Base-by-base conservation (phyloP, 2,113 vertebrate species). In the Acanthochromis polyacanthus region DNA sequence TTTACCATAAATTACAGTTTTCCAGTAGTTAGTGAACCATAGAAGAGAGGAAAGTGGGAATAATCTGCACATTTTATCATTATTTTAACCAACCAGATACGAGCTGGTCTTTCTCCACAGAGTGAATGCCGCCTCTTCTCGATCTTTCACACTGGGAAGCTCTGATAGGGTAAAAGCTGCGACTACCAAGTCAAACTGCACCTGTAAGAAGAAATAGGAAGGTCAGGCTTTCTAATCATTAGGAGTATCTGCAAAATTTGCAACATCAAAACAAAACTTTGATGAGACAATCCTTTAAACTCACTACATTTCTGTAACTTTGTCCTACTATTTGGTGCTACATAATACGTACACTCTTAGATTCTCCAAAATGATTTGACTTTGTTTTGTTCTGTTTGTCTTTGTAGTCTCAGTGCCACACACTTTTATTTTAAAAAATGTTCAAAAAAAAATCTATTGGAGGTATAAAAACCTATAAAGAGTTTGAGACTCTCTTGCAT, bases 51-150 rank as follows among this genome's bases (percentile, higher is more conserved):
- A 43, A 43, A 14, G 40, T 15, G 40, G 38, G 12, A 7, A 43
- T 4, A 1, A 43, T 43, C 40, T 43, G 12, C 14, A 1, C 8
- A 32, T 63, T 55, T 16, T 20, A 10, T 28, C 2, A 4, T 11
- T 30, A 6, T 69, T 71, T 70, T 12, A 63, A 87, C 94, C 88
- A 11, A 98, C 96, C 93, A 98, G 91, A 67, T 96, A 97, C 3
- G 82, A 88, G 82, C 86, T 80, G 0, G 96, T 97, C 89, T 97
- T 98, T 4, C 96, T 96, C 97, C 97, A 97, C 60, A 98, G 91
- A 2, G 94, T 96, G n/a, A 90, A 78, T 48, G 95, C 75, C 0
- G 87, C 85, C 0, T 94, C 93, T 12, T 82, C 58, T 25, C 96
- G 83, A 5, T 95, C 93, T 5, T 88, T 85, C 22, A 30, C 69